Conservation (phyloP, 2,888 invertebrate species). For the Agrypnus murinus region DNA sequence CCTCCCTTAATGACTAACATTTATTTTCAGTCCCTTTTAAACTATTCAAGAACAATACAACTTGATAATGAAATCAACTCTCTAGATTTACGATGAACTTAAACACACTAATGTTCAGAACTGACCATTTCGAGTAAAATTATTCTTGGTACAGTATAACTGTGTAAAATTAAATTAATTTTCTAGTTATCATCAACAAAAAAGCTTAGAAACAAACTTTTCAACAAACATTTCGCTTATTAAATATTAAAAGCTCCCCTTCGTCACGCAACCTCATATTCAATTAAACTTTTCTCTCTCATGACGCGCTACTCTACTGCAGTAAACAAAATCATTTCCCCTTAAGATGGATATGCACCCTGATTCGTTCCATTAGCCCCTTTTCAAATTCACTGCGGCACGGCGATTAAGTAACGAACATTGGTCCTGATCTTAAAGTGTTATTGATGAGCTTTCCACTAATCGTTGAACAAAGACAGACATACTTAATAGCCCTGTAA, state of each 20-base stretch:
- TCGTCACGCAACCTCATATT: slow-evolving; percentile 34
- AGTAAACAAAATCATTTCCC: slow-evolving; percentile 30
- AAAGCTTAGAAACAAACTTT: slow-evolving; percentile 12
- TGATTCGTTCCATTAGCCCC: slow-evolving; percentile 36
- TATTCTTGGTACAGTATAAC: slow-evolving; percentile 1
- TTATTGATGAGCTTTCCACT: slow-evolving; percentile 32
- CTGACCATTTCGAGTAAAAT: slow-evolving; percentile 18
- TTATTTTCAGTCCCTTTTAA: slow-evolving; percentile 21
- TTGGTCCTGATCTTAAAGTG: slow-evolving; percentile 34
- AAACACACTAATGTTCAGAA: slow-evolving; percentile 20
- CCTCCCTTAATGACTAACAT: no score
- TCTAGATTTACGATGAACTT: slow-evolving; percentile 17
- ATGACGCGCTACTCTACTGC: slow-evolving; percentile 21
- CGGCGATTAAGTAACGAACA: slow-evolving; percentile 29
- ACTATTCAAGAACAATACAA: slow-evolving; percentile 19
- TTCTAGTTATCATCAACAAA: slow-evolving; percentile 22
- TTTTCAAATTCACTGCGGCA: slow-evolving; percentile 34
- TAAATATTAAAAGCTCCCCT: slow-evolving; percentile 31
- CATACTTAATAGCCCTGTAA: slow-evolving; percentile 21
- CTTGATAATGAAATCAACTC: slow-evolving; percentile 7
- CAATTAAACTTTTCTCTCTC: slow-evolving; percentile 33
- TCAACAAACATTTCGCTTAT: slow-evolving; percentile 31
- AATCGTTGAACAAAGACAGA: slow-evolving; percentile 27
- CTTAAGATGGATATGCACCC: slow-evolving; percentile 33
- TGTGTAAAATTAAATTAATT: slow-evolving; percentile 1